A percentile compares a stretch with the other conserved stretches of the same genome.
phyloP scores from a whole-genome alignment of 1,140 invertebrate species.

The Papilio dardanus region DNA sequence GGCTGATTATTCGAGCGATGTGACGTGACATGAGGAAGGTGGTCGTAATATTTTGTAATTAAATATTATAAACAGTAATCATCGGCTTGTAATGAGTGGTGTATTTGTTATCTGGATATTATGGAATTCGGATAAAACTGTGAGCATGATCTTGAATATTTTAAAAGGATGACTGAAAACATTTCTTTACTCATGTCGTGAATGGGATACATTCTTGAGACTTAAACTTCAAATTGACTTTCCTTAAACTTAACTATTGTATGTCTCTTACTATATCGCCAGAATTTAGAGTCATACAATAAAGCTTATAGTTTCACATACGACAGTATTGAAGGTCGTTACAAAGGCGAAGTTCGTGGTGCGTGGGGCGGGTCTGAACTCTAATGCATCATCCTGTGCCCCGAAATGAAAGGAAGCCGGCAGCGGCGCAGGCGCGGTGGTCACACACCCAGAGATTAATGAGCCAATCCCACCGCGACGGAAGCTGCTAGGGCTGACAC shows the following conservation, averaged over 20 bases:
- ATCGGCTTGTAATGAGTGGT: neutral
- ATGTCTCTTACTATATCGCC: neutral
- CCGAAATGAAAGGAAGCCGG: constrained; percentile 69
- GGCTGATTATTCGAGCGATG: constrained; percentile 8
- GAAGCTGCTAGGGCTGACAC: constrained; percentile 9
- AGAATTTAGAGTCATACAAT: neutral
- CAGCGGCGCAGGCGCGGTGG: constrained; percentile 64
- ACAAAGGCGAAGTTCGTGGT: constrained; percentile 9
- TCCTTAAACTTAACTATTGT: neutral
- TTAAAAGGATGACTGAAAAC: neutral
- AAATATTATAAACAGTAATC: neutral
- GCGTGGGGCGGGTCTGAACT: constrained; percentile 33
- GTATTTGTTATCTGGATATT: neutral
- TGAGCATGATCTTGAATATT: neutral
- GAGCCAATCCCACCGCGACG: constrained; percentile 61
- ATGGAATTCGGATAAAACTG: neutral
- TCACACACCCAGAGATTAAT: constrained; percentile 75
- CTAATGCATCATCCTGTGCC: constrained; percentile 58
- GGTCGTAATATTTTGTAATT: neutral
- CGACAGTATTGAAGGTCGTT: constrained; percentile 3
- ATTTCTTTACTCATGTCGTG: neutral
- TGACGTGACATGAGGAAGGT: constrained; percentile 5
- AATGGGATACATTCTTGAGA: neutral
- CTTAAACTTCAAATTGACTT: neutral
- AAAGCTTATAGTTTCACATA: neutral